These are phyloP conservation scores for Triplophysa tibetana DNA, from an alignment of 2,113 vertebrate species.

Conservation along the genomic window DNA sequence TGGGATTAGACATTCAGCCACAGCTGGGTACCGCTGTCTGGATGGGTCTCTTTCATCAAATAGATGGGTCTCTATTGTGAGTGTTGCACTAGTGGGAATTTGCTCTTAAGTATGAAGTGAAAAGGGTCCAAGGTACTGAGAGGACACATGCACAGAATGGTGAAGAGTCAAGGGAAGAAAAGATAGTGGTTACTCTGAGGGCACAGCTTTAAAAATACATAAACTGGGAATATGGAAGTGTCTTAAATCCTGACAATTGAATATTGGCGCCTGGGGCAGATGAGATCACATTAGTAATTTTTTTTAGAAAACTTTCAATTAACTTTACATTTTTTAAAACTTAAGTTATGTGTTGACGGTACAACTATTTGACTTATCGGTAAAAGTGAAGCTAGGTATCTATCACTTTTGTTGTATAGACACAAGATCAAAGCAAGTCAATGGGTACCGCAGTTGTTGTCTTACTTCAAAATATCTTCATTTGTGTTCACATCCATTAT, in stretches of 20 bases:
- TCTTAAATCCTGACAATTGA: not conserved
- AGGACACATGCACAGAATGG: slow-evolving; percentile 35
- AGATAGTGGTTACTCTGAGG: not conserved
- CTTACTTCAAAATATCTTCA: too few relatives aligned
- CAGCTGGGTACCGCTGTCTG: slow-evolving; percentile 33
- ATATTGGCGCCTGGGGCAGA: not conserved
- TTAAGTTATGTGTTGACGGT: too few relatives aligned
- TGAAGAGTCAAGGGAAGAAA: slow-evolving; percentile 1
- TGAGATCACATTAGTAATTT: not conserved
- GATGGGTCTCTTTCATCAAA: slow-evolving; percentile 44
- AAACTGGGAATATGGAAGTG: not conserved
- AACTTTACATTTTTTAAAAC: not conserved
- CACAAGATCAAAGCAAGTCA: too few relatives aligned
- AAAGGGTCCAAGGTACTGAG: slow-evolving; percentile 25
- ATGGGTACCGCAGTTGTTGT: too few relatives aligned
- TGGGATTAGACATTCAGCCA: slow-evolving; percentile 46
- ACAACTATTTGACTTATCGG: too few relatives aligned
- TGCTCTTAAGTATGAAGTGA: slow-evolving; percentile 41
- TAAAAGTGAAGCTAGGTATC: too few relatives aligned
- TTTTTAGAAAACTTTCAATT: not conserved
- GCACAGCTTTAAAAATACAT: slow-evolving; percentile 32
- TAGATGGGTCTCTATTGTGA: slow-evolving; percentile 34
- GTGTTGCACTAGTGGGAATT: slow-evolving; percentile 35
- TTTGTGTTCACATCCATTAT: too few relatives aligned
- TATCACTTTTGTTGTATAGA: too few relatives aligned